These are phyloP conservation scores for Epinephelus fuscoguttatus DNA, from an alignment of 2,113 vertebrate species.

Conservation along the genomic window DNA sequence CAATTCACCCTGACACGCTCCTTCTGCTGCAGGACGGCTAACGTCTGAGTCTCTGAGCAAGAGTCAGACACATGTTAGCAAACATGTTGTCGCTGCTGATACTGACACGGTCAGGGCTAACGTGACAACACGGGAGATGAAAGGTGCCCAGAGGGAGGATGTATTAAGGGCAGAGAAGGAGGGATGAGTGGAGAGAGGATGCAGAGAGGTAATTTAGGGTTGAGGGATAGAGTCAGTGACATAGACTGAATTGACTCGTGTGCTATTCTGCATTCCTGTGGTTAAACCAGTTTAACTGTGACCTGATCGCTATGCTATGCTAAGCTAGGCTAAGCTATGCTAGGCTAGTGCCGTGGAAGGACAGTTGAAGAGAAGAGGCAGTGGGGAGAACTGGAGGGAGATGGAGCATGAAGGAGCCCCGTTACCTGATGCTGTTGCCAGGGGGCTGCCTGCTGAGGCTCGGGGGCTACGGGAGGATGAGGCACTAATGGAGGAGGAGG, in stretches of 20 bases:
- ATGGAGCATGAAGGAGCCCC: slow-evolving; percentile 83
- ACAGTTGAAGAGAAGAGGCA: slow-evolving; percentile 69
- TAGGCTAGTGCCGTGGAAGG: slow-evolving; percentile 41
- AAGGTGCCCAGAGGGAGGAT: slow-evolving; percentile 44
- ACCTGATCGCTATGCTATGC: slow-evolving; percentile 16
- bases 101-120: slow-evolving; percentile 34
- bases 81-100: slow-evolving; percentile 31
- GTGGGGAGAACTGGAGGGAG: slow-evolving; percentile 63
- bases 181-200: slow-evolving; percentile 40
- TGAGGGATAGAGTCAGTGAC: slow-evolving; percentile 14
- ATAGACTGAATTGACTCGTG: slow-evolving; percentile 13
- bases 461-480: slow-evolving; percentile 93
- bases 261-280: slow-evolving; percentile 37
- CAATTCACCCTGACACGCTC: slow-evolving; percentile 30
- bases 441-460: slow-evolving; percentile 94
- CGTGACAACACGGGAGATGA: slow-evolving; percentile 41
- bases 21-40: slow-evolving; percentile 3
- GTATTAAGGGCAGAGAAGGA: slow-evolving; percentile 35
- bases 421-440: slow-evolving; percentile 99
- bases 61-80: slow-evolving; percentile 16
- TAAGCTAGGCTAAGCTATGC: slow-evolving; percentile 7
- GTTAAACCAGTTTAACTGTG: slow-evolving; percentile 25
- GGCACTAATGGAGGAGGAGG: slow-evolving; percentile 87
- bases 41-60: not conserved
- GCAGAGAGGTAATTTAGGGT: slow-evolving; percentile 43